Evolutionary conservation across 2,888 invertebrate genomes (phyloP).

Genomic region (Pecten maximus): DNA sequence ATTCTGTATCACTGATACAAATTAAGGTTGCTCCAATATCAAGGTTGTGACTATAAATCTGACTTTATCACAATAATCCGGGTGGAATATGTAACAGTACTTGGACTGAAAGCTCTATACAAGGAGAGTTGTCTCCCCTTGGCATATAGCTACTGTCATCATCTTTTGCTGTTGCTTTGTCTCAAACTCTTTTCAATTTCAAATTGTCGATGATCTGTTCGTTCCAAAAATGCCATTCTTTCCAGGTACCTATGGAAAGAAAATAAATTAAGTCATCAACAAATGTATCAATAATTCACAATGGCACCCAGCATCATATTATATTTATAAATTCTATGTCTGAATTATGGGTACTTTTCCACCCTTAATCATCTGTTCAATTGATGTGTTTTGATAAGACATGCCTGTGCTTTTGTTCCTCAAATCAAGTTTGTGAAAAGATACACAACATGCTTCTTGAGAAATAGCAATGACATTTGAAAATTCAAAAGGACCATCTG

Average conservation of each 20-base stretch:
- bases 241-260: conserved; percentile 88
- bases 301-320: no score
- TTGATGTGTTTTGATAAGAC: no score
- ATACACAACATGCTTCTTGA: no score
- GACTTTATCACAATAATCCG: no score
- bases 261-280: not conserved
- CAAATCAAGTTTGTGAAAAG: no score
- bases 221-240: conserved; percentile 93
- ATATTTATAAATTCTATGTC: no score
- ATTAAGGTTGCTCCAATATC: not conserved
- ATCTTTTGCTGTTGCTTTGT: conserved; percentile 74
- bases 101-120: not conserved
- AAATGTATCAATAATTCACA: not conserved
- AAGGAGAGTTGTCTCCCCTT: not conserved
- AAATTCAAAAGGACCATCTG: no score
- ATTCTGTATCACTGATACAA: not conserved
- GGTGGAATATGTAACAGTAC: no score
- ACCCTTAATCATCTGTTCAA: no score
- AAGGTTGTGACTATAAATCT: not conserved
- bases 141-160: conserved; percentile 44
- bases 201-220: conserved; percentile 94
- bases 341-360: no score
- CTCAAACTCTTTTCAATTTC: conserved; percentile 94
- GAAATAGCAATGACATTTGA: no score
- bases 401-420: no score